phyloP scores from a whole-genome alignment of 2,113 vertebrate species.

The Halcyon senegalensis region DNA sequence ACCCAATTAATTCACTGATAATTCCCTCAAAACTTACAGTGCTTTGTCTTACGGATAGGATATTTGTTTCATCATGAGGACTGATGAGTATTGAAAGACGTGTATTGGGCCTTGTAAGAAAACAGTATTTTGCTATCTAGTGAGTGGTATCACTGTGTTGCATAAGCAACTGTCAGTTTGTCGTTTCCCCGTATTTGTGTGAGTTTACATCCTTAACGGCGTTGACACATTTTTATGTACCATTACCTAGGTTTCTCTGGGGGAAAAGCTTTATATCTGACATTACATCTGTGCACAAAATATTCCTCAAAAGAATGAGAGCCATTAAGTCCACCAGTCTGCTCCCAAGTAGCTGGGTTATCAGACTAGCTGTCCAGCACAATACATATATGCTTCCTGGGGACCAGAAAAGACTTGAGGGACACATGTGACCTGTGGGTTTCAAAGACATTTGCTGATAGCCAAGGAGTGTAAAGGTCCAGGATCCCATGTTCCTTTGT shows the following conservation, averaged over 20 bases:
- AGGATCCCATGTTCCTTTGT: neutral
- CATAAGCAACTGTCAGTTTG: neutral
- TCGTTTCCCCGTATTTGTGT: neutral
- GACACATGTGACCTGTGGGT: rapidly evolving
- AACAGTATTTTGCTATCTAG: neutral
- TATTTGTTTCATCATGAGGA: neutral
- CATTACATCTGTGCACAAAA: neutral
- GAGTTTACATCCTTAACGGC: neutral
- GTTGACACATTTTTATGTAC: neutral
- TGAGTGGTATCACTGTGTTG: neutral
- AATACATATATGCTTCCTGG: neutral
- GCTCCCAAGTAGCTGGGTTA: neutral
- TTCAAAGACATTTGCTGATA: neutral
- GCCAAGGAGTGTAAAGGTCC: neutral
- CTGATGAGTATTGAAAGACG: neutral
- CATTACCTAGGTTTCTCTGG: neutral
- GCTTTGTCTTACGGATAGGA: neutral
- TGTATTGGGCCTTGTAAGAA: neutral
- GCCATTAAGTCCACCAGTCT: neutral
- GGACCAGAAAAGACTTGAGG: neutral
- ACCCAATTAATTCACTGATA: neutral
- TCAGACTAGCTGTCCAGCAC: neutral
- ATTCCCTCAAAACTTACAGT: neutral
- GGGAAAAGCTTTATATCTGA: neutral
- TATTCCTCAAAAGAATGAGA: neutral